Conservation (phyloP, 2,113 vertebrate genomes). For the Ursus arctos region DNA sequence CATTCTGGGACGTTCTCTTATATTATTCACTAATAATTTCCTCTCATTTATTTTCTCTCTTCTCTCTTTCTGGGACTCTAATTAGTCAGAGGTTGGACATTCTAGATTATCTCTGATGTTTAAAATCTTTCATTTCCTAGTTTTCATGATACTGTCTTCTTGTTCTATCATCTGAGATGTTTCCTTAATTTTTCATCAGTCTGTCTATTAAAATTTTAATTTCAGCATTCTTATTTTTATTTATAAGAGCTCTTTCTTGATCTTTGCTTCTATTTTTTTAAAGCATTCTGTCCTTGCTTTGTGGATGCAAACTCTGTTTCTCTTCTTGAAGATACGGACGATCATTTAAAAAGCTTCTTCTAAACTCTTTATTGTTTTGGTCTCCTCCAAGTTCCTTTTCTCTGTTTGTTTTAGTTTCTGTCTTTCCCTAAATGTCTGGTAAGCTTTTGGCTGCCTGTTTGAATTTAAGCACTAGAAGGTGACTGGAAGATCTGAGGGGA, state of each 20-base stretch:
- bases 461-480: slow-evolving; percentile 23
- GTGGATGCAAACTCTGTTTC: not conserved
- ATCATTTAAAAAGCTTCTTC: slow-evolving; percentile 22
- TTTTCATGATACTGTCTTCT: slow-evolving; percentile 11
- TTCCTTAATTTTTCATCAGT: slow-evolving; percentile 48
- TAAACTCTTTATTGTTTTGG: not conserved
- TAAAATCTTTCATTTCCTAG: not conserved
- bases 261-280: not conserved
- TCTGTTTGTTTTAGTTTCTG: slow-evolving; percentile 36
- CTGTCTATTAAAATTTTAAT: slow-evolving; percentile 32
- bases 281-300: not conserved
- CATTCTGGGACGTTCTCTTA: slow-evolving; percentile 4
- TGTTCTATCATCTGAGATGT: not conserved
- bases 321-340: not conserved
- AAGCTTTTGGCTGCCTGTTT: slow-evolving; percentile 23
- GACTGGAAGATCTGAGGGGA: not conserved
- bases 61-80: slow-evolving; percentile 1
- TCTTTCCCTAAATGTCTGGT: slow-evolving; percentile 17
- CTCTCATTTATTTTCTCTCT: not conserved
- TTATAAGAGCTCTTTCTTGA: not conserved
- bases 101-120: not conserved
- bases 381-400: slow-evolving; percentile 42
- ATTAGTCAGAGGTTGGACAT: not conserved
- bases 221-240: slow-evolving; percentile 32
- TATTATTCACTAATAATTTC: slow-evolving; percentile 27